Evolutionary conservation across 2,113 vertebrate species (phyloP).

Genomic region (Pseudorectes ferrugineus): DNA sequence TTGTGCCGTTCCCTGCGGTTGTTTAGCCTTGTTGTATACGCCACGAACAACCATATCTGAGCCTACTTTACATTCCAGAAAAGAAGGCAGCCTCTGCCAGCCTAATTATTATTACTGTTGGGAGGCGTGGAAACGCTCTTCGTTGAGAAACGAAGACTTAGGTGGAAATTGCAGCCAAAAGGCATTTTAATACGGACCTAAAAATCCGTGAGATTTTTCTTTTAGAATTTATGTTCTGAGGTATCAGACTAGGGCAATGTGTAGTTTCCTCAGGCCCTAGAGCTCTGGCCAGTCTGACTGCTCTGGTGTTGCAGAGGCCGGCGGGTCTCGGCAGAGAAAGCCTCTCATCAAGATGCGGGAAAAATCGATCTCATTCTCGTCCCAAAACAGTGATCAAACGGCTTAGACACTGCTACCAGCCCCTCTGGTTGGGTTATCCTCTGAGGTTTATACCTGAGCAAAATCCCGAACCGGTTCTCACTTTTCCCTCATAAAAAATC

Average conservation of each 20-base stretch:
- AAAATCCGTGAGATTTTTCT: background rate
- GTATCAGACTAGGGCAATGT: background rate
- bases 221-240: background rate
- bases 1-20: background rate
- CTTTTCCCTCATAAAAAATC: background rate
- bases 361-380: background rate
- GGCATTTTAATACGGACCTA: background rate
- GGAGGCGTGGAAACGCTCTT: background rate
- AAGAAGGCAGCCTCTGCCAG: background rate
- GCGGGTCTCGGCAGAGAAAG: background rate
- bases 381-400: background rate
- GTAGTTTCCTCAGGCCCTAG: background rate
- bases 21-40: background rate
- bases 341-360: background rate
- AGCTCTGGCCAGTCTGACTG: background rate
- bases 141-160: background rate
- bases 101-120: background rate
- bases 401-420: background rate
- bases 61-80: background rate
- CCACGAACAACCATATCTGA: background rate
- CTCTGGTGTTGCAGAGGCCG: background rate
- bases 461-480: background rate
- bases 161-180: background rate
- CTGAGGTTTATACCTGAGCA: background rate
- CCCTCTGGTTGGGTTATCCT: background rate